These are phyloP conservation scores for Molorchus minor DNA, from an alignment of 2,888 invertebrate genomes.

Conservation along the genomic window DNA sequence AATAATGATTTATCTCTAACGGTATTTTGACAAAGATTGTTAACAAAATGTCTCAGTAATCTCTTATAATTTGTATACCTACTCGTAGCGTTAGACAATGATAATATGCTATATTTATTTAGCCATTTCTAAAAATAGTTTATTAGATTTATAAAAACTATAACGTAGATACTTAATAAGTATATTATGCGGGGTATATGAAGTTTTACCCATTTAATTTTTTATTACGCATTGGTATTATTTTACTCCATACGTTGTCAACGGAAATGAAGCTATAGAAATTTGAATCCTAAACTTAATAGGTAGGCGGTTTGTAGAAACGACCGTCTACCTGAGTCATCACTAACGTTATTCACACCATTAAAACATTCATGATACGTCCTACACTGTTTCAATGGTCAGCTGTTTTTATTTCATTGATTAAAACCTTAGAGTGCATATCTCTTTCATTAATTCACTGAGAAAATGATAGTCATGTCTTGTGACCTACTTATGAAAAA, in stretches of 20 bases:
- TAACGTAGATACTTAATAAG: not conserved
- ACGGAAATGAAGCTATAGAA: constrained; percentile 13
- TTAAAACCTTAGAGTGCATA: not conserved
- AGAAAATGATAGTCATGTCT: not conserved
- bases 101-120: no score
- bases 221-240: not conserved
- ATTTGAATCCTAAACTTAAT: constrained; percentile 16
- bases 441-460: not conserved
- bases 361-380: constrained; percentile 5
- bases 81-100: no score
- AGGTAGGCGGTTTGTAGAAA: constrained; percentile 28
- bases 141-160: no score
- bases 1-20: no score
- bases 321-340: constrained; percentile 28
- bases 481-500: not conserved
- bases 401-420: constrained; percentile 17
- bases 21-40: no score
- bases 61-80: no score
- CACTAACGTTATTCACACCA: constrained; percentile 22
- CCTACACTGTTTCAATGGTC: constrained; percentile 8
- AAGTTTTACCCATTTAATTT: not conserved
- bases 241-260: constrained; percentile 32
- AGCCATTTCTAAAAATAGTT: no score
- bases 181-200: not conserved
- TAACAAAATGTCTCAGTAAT: no score